Conservation (phyloP, 1,140 invertebrate species). For the Hyposmocoma kahamanoa region DNA sequence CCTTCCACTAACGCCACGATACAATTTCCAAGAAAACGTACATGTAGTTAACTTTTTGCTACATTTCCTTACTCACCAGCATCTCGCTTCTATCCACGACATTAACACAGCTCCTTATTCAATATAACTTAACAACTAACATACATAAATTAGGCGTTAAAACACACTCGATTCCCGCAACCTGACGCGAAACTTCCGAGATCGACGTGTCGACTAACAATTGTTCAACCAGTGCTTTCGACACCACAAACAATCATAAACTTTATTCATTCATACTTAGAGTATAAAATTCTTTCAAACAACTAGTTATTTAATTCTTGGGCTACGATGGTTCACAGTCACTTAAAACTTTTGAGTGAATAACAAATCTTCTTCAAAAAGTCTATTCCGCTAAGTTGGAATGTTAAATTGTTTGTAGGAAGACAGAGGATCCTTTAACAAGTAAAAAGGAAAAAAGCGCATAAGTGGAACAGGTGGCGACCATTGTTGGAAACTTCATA, state of each 20-base stretch:
- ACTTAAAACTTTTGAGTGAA: conserved; percentile 69
- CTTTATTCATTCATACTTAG: conserved; percentile 19
- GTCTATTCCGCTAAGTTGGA: conserved; percentile 57
- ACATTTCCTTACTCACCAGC: too few species aligned
- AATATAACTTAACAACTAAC: too few species aligned
- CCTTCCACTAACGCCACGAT: conserved; percentile 18
- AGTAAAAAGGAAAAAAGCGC: conserved; percentile 27
- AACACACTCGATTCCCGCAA: conserved; percentile 34
- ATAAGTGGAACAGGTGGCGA: conserved; percentile 23
- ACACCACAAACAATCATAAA: conserved; percentile 19
- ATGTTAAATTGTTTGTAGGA: conserved; percentile 64
- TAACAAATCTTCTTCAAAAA: conserved; percentile 66
- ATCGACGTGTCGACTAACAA: conserved; percentile 32
- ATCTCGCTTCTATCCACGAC: too few species aligned
- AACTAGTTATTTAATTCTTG: conserved; percentile 54
- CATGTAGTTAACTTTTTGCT: too few species aligned
- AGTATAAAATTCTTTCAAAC: conserved; percentile 22
- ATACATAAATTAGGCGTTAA: too few species aligned
- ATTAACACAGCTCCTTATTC: too few species aligned
- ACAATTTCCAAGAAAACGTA: conserved; percentile 20
- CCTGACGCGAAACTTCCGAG: conserved; percentile 33
- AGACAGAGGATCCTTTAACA: conserved; percentile 51
- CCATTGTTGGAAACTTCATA: conserved; percentile 1
- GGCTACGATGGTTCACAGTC: conserved; percentile 62
- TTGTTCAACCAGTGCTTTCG: neutral